Conservation (phyloP, 2,888 invertebrate genomes). For the Archips xylosteana region DNA sequence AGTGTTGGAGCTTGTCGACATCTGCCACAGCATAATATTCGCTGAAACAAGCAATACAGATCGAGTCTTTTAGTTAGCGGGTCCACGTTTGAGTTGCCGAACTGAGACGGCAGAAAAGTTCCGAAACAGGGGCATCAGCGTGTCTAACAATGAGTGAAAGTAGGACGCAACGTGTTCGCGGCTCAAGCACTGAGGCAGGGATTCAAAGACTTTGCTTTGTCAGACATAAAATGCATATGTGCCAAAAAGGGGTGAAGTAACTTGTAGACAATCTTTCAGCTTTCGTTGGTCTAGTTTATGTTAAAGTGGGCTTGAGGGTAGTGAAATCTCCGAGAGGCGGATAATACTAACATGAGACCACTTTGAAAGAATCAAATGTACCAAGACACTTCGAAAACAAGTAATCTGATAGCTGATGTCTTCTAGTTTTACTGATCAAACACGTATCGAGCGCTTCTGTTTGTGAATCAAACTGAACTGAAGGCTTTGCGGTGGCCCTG, state of each 20-base stretch:
- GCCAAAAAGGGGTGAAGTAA: conserved; percentile 38
- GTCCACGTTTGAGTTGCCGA: conserved; percentile 38
- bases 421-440: background rate
- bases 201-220: conserved; percentile 40
- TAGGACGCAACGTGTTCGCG: conserved; percentile 45
- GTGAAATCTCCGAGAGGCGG: background rate
- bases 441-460: conserved; percentile 2
- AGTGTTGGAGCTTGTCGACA: conserved; percentile 18
- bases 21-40: conserved; percentile 27
- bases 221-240: conserved; percentile 35
- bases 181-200: conserved; percentile 45
- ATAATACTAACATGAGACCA: background rate
- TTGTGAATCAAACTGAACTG: conserved; percentile 30
- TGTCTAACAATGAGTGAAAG: conserved; percentile 47
- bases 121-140: conserved; percentile 44
- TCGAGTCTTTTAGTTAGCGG: conserved; percentile 32
- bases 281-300: conserved; percentile 11
- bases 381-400: background rate
- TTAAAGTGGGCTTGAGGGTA: background rate
- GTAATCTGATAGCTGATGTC: background rate
- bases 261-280: conserved; percentile 16
- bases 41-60: conserved; percentile 21
- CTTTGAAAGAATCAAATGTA: background rate
- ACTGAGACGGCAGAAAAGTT: conserved; percentile 42
- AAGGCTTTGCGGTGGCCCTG: conserved; percentile 29